Percentiles rank a stretch among this genome's conserved stretches.
Evolutionary conservation across 1,140 invertebrate genomes (phyloP).

Genomic region (Homalodisca vitripennis): DNA sequence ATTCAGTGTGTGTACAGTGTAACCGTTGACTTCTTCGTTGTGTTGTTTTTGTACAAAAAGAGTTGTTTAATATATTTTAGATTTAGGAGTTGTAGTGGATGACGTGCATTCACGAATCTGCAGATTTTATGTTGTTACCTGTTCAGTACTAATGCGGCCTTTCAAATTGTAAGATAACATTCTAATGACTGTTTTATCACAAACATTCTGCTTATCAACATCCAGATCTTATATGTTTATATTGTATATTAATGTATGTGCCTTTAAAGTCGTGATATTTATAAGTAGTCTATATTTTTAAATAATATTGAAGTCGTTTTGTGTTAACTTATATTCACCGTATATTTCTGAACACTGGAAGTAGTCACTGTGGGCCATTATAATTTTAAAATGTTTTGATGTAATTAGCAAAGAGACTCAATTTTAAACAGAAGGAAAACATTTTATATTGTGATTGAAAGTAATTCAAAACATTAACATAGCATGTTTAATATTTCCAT

Average conservation of each 20-base stretch:
- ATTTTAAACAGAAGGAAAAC: too few relatives aligned
- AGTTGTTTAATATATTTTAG: constrained; percentile 4
- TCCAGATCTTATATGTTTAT: neutral
- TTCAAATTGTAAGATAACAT: neutral
- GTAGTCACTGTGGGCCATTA: too few relatives aligned
- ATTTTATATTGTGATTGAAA: too few relatives aligned
- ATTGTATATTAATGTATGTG: constrained; percentile 19
- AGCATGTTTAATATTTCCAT: too few relatives aligned
- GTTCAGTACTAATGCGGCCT: neutral
- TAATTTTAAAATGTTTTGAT: too few relatives aligned
- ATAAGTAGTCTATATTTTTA: constrained; percentile 17
- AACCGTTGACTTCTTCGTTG: constrained; percentile 13
- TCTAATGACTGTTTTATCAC: neutral
- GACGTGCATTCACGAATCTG: neutral
- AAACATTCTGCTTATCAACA: too few relatives aligned
- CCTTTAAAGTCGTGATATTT: constrained; percentile 32
- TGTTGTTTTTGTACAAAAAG: constrained; percentile 24
- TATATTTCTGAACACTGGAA: too few relatives aligned
- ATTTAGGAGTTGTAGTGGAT: too few relatives aligned
- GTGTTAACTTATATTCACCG: neutral
- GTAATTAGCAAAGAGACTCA: too few relatives aligned
- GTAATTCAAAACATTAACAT: too few relatives aligned
- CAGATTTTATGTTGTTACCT: neutral
- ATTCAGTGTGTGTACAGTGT: constrained; percentile 23
- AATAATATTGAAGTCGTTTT: neutral